Percentiles rank a stretch among this genome's conserved stretches.
phyloP scores from a whole-genome alignment of 2,888 invertebrate genomes.

The Brassicogethes aeneus region DNA sequence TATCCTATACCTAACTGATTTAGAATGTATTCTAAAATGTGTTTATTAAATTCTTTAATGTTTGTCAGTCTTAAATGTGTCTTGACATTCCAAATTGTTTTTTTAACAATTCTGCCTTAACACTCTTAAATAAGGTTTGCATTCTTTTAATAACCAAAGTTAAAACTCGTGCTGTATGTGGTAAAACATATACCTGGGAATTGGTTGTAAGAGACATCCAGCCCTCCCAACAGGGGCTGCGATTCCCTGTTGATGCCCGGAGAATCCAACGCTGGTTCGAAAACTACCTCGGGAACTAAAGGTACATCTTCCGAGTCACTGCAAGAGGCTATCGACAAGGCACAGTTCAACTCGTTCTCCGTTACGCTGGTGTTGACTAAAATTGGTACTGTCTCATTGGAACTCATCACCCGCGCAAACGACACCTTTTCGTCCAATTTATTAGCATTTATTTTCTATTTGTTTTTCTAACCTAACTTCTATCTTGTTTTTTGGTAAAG shows the following conservation, averaged over 20 bases:
- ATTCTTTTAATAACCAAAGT: too few relatives aligned
- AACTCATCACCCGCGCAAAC: conserved; percentile 35
- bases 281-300: conserved; percentile 74
- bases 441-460: conserved; percentile 5
- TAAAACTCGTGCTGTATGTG: too few relatives aligned
- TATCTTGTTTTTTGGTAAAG: conserved; percentile 6
- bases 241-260: conserved; percentile 81
- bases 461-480: conserved; percentile 9
- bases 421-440: neutral
- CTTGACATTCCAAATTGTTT: too few relatives aligned
- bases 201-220: conserved; percentile 70
- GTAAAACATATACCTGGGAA: conserved; percentile 79
- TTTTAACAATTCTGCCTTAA: too few relatives aligned
- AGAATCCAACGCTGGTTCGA: conserved; percentile 77
- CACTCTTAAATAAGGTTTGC: too few relatives aligned
- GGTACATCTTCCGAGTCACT: conserved; percentile 56
- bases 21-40: too few relatives aligned
- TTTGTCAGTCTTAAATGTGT: too few relatives aligned
- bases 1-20: too few relatives aligned
- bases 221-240: conserved; percentile 86
- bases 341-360: conserved; percentile 33
- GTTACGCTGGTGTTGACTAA: conserved; percentile 33
- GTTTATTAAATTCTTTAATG: too few relatives aligned
- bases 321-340: conserved; percentile 27
- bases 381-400: conserved; percentile 37